Evolutionary conservation across 1,140 invertebrate species (phyloP).

Genomic region (Brachionus calyciflorus): DNA sequence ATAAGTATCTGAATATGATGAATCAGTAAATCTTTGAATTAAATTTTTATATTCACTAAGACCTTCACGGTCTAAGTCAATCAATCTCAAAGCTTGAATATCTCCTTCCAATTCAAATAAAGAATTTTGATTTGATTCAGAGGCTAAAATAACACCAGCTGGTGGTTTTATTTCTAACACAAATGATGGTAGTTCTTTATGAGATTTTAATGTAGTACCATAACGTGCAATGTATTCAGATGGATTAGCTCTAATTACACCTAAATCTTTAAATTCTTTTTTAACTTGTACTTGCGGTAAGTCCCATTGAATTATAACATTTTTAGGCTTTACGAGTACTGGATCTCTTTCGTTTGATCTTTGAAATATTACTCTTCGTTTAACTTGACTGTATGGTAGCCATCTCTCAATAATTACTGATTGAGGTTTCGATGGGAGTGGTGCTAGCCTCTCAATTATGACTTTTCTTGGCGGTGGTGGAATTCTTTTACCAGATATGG

Average conservation of each 20-base stretch:
- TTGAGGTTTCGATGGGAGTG: conserved; percentile 46
- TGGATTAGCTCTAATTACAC: conserved; percentile 43
- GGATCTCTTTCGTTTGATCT: conserved; percentile 3
- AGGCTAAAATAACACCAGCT: conserved; percentile 36
- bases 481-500: conserved; percentile 34
- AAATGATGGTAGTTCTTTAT: conserved; percentile 35
- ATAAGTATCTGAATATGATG: not conserved
- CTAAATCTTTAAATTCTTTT: conserved; percentile 47
- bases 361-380: conserved; percentile 44
- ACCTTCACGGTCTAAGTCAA: conserved; percentile 42
- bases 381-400: conserved; percentile 37
- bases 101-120: conserved; percentile 27
- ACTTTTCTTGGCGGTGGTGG: conserved; percentile 47
- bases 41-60: conserved; percentile 31
- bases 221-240: conserved; percentile 36
- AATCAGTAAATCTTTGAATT: not conserved
- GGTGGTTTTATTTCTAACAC: conserved; percentile 45
- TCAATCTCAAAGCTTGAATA: conserved; percentile 40
- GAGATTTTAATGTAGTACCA: conserved; percentile 32
- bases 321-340: conserved; percentile 3
- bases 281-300: conserved; percentile 26
- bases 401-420: conserved; percentile 46
- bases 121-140: not conserved
- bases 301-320: conserved; percentile 45
- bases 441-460: conserved; percentile 43